Evolutionary conservation across 1,140 invertebrate species (phyloP).

Genomic region (Octopus bimaculoides): DNA sequence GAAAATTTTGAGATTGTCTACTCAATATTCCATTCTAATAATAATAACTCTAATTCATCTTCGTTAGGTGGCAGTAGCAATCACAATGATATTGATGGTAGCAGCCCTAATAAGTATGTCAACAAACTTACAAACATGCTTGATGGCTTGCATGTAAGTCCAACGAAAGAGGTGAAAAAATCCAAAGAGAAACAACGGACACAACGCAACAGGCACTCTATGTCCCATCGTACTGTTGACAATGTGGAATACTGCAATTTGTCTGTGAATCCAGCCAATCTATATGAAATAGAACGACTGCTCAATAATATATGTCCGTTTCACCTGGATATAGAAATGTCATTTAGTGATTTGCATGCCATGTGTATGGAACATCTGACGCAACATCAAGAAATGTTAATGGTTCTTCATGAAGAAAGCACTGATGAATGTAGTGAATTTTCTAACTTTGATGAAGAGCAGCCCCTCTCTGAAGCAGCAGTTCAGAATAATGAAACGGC

Average conservation of each 20-base stretch:
- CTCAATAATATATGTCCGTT: conserved; percentile 31
- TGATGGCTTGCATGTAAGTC: conserved; percentile 5
- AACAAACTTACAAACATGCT: background rate
- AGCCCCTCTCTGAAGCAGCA: background rate
- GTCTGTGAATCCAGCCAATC: conserved; percentile 36
- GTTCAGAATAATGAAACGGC: no score
- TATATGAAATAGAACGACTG: conserved; percentile 44
- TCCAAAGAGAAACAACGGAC: conserved; percentile 19
- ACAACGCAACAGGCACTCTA: conserved; percentile 25
- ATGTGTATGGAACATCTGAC: conserved; percentile 2
- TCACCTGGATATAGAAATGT: background rate
- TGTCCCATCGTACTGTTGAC: conserved; percentile 14
- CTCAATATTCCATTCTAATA: conserved; percentile 23
- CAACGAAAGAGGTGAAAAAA: conserved; percentile 10
- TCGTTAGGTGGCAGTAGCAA: conserved; percentile 2
- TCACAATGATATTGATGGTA: background rate
- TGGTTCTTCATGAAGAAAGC: background rate
- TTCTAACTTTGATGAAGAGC: background rate
- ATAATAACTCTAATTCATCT: conserved; percentile 15
- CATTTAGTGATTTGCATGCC: background rate
- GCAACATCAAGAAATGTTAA: background rate
- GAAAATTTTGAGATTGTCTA: conserved; percentile 29
- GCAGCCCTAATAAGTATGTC: background rate
- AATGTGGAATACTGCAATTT: conserved; percentile 18
- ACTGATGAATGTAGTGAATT: conserved; percentile 2